Conservation (phyloP, 1,140 invertebrate genomes). For the Latrodectus geometricus region DNA sequence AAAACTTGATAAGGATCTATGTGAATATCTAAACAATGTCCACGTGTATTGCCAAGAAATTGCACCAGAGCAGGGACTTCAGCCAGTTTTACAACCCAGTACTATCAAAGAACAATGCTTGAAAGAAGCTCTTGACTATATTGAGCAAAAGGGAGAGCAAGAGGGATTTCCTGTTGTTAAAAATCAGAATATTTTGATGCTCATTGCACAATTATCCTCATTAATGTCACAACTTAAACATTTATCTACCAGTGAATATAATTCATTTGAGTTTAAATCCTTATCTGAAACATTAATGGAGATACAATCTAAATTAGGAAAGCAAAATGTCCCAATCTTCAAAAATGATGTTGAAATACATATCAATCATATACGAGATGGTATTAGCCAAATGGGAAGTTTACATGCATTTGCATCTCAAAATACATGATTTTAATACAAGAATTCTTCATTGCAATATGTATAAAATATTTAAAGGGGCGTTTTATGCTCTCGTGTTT, state of each 20-base stretch:
- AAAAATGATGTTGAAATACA: constrained; percentile 92
- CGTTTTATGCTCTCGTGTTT: too few relatives aligned
- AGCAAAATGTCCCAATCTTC: constrained; percentile 83
- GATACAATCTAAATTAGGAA: constrained; percentile 83
- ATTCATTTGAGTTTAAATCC: constrained; percentile 91
- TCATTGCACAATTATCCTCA: constrained; percentile 89
- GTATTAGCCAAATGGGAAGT: constrained; percentile 77
- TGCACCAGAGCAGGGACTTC: constrained; percentile 86
- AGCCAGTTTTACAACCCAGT: constrained; percentile 87
- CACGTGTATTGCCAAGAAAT: constrained; percentile 86
- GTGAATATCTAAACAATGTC: constrained; percentile 85
- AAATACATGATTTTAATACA: constrained; percentile 31
- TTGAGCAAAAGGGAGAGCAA: constrained; percentile 75
- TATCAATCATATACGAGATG: constrained; percentile 90
- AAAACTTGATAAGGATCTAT: constrained; percentile 88
- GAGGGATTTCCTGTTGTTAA: constrained; percentile 71
- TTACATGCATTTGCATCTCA: constrained; percentile 66
- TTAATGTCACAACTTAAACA: constrained; percentile 91
- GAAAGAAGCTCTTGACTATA: constrained; percentile 84
- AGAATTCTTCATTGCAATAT: too few relatives aligned
- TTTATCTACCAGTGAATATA: constrained; percentile 88
- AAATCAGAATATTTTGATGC: constrained; percentile 74
- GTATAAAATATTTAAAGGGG: too few relatives aligned
- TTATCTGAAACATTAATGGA: constrained; percentile 91
- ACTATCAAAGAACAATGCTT: constrained; percentile 87